A percentile compares a stretch with the other conserved stretches of the same genome.
Evolutionary conservation across 2,113 vertebrate species (phyloP).

Genomic region (Myiagra hebetior): DNA sequence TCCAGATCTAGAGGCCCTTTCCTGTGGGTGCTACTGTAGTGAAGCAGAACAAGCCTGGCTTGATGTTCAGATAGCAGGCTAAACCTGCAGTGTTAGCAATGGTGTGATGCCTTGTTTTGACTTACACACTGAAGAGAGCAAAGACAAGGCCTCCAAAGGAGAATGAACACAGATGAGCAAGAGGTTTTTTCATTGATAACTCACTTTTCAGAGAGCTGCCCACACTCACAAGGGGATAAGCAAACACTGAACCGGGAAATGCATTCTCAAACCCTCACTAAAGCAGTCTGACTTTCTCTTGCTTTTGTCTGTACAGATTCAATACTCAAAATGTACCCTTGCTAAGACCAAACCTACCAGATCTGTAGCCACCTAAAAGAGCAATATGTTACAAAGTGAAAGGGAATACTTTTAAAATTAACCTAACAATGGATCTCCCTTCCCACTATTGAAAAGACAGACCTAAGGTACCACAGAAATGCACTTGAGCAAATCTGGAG

Average conservation of each 20-base stretch:
- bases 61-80: conserved; percentile 54
- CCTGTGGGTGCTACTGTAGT: conserved; percentile 56
- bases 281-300: not conserved
- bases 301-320: not conserved
- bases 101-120: conserved; percentile 44
- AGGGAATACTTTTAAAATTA: not conserved
- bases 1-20: conserved; percentile 10
- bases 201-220: not conserved
- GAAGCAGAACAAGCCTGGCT: conserved; percentile 53
- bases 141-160: not conserved
- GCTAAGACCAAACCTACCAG: not conserved
- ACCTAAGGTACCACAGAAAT: not conserved
- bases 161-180: not conserved
- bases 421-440: not conserved
- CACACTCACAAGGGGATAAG: not conserved
- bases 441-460: not conserved
- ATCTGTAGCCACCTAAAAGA: not conserved
- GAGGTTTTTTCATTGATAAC: conserved; percentile 32
- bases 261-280: not conserved
- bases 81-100: conserved; percentile 58
- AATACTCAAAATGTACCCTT: not conserved
- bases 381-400: not conserved
- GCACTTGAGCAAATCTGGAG: not conserved
- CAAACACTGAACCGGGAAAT: not conserved
- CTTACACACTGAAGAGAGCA: not conserved